Base-by-base conservation (phyloP, 2,797 vertebrate species). In the Myotis vivesi region DNA sequence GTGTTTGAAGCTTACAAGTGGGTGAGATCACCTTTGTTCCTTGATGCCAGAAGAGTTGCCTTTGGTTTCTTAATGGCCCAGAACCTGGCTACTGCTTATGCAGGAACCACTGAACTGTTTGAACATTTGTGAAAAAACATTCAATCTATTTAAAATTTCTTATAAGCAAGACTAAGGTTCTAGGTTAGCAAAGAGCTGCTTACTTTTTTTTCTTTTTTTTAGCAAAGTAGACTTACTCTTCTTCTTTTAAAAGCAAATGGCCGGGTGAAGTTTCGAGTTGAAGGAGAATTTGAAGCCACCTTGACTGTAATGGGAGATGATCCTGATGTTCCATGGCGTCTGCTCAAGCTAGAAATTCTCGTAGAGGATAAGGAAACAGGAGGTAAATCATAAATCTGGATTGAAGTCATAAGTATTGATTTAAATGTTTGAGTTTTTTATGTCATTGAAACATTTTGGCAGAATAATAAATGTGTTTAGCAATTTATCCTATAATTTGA, bases 301-400 rank as follows among this genome's bases (percentile, higher is more conserved):
- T 98, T 99, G 96, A 99, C 99, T 0, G 99, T 99, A 96, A 99
- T 99, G 99, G 99, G 99, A 91, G 99, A 99, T 97, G 99, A 99
- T 95, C 99, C 99, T 22, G 99, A 99, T 92, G 99, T 99, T 97
- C 99, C 99, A 20, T 99, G 99, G 99, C 99, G 99, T 97, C 98
- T 99, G 97, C 98, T 99, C 88, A 99, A 99, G 98, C 97, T 99
- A 96, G 99, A 99, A 98, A 99, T 99, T 97, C 98, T 99, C 80
- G 99, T 99, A 91, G 99, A 99, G 96, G 99, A 99, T 98, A 99
- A 99, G 97, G 99, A 99, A 98, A 99, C 99, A 71, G 99, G 99
- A 98, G 99, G 99, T 99, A 98, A 98, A 83, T 92, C 66, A 92
- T 68, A 69, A 95, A 33, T 80, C 55, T 55, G 95, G 75, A 72